Percentiles rank a stretch among this genome's conserved stretches.
Evolutionary conservation across 2,797 vertebrate genomes (phyloP).

Genomic region (Acanthis flammea): DNA sequence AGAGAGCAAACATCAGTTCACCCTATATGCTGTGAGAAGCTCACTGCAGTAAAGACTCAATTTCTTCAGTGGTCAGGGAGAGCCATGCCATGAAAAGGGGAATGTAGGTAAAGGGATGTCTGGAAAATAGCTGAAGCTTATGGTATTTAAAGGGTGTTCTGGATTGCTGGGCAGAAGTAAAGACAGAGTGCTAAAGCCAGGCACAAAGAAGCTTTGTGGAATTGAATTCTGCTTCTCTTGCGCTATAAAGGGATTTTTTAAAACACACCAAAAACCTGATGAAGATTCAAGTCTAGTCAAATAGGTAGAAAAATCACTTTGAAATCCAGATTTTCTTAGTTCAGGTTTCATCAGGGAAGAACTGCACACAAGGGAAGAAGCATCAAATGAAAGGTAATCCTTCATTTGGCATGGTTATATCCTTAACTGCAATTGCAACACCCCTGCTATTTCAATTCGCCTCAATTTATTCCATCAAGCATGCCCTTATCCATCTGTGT

Average conservation of each 20-base stretch:
- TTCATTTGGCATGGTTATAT: constrained; percentile 39
- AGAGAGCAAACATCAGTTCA: background rate
- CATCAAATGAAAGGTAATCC: constrained; percentile 25
- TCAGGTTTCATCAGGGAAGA: constrained; percentile 10
- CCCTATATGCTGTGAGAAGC: background rate
- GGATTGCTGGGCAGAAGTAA: background rate
- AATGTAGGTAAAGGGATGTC: background rate
- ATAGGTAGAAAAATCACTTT: constrained; percentile 14
- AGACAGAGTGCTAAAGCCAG: background rate
- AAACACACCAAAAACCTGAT: background rate
- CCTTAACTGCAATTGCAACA: constrained; percentile 27
- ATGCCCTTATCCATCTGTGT: background rate
- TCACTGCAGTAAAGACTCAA: background rate
- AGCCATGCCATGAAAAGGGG: background rate
- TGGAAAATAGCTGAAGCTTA: background rate
- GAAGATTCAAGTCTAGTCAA: background rate
- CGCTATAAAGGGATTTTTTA: background rate
- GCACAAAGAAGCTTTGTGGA: background rate
- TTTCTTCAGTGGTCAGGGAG: background rate
- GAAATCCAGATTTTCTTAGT: constrained; percentile 34
- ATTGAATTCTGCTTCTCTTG: background rate
- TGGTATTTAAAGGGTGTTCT: background rate
- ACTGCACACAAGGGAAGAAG: constrained; percentile 16
- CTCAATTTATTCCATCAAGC: constrained; percentile 14
- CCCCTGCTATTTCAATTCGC: constrained; percentile 18